Evolutionary conservation across 2,888 invertebrate genomes (phyloP), one percentile per base, ranked within the genome.

Genomic region (Drosophila paucipuncta): DNA sequence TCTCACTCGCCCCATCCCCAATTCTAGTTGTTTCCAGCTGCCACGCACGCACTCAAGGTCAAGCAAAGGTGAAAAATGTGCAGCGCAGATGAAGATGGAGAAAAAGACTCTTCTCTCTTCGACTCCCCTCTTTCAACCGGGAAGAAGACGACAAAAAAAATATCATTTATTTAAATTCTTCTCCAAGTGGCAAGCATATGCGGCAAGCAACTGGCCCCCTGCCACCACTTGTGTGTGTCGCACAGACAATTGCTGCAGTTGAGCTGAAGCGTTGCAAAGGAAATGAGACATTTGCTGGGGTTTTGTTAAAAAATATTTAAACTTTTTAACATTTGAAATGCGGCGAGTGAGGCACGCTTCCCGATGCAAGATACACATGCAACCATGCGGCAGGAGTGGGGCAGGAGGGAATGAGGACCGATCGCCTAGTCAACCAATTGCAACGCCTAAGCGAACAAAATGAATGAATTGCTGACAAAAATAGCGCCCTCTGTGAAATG

Each of bases 61-160:
- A 86, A 76, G 80, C 82, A 87, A 91, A 91, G 91, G 91, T 91
- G 91, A 88, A 85, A 78, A 83, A 90, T 90, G 82, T 87, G 82
- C 84, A 83, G 71, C 68, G 64, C 79, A 84, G 75, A 83, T 87
- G 78, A 75, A 80, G 61, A 72, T 60, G 73, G 31, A 58, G 35
- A 61, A 39, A 28, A 18, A 50, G 10, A 50, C 25, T 6, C n/a
- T 6, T 65, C 64, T 54, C 55, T 50, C 52, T 47, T 7, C 30
- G 22, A 58, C 30, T 57, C 61, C 70, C 54, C 67, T 61, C 63
- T 49, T 59, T 68, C 65, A 73, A 66, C 65, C 61, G 64, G 63
- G 67, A 68, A 54, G 65, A 28, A 50, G 30, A 47, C 47, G 28
- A 47, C 47, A 25, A 25, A 47, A 74, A 74, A 78, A 76, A 78